Percentiles rank a stretch among this genome's conserved stretches.
Evolutionary conservation across 2,113 vertebrate genomes (phyloP).

Genomic region (Struthio camelus): DNA sequence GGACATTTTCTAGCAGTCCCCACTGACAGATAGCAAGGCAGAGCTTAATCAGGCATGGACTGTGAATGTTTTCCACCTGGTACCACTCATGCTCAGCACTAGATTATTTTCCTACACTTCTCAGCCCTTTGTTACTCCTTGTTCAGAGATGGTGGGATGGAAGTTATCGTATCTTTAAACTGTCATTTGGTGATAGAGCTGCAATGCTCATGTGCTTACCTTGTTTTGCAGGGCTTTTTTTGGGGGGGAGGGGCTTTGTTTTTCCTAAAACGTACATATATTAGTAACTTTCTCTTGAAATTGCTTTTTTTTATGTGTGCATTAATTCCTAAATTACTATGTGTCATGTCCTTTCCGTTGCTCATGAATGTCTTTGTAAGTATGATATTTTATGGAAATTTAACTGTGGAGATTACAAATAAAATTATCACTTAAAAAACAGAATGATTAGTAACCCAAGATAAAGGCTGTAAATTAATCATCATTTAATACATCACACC

Average conservation of each 20-base stretch:
- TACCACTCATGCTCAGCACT: not conserved
- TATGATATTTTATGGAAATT: conserved; percentile 65
- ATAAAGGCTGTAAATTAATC: conserved; percentile 64
- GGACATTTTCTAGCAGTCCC: not conserved
- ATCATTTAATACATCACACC: conserved; percentile 16
- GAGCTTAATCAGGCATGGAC: not conserved
- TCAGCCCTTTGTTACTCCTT: conserved; percentile 35
- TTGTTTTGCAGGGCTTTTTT: not conserved
- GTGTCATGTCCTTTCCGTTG: conserved; percentile 62
- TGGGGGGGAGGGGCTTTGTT: too few relatives aligned
- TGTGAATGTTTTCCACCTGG: conserved; percentile 4
- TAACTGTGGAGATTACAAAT: conserved; percentile 65
- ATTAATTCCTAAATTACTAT: conserved; percentile 64
- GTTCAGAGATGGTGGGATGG: conserved; percentile 26
- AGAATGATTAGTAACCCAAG: conserved; percentile 61
- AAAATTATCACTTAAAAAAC: conserved; percentile 55
- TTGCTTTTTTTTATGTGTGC: conserved; percentile 8
- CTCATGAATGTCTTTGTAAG: conserved; percentile 55
- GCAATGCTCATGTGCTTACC: conserved; percentile 23
- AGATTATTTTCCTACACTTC: not conserved
- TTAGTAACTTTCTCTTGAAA: conserved; percentile 35
- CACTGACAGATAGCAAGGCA: not conserved
- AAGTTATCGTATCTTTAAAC: conserved; percentile 25
- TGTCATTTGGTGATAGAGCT: conserved; percentile 15
- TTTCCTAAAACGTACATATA: conserved; percentile 20